Evolutionary conservation across 2,113 vertebrate species (phyloP).

Genomic region (Zosterops japonicus): DNA sequence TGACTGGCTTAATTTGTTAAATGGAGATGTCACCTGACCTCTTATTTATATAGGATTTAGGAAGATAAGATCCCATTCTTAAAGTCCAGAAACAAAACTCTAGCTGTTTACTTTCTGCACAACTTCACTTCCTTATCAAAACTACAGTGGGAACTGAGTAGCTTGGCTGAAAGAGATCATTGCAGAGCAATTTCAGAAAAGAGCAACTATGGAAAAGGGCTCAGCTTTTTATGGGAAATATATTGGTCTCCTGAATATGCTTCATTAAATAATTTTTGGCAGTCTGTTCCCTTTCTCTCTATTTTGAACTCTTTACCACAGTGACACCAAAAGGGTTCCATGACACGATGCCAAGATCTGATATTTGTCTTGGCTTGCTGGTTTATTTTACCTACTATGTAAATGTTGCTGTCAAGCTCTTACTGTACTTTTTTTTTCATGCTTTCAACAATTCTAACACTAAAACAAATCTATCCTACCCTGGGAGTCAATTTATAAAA

Average conservation of each 20-base stretch:
- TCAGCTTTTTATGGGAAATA: neutral
- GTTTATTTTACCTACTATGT: neutral
- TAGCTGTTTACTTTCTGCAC: neutral
- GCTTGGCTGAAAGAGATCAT: neutral
- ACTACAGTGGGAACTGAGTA: neutral
- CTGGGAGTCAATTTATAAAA: neutral
- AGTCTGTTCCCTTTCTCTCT: neutral
- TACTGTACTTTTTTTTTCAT: neutral
- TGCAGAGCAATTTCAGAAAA: neutral
- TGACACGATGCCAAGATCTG: neutral
- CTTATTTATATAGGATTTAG: neutral
- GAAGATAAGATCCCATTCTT: neutral
- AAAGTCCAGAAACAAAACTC: neutral
- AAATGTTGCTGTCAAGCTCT: neutral
- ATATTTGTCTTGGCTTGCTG: neutral
- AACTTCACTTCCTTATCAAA: neutral
- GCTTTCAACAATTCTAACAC: neutral
- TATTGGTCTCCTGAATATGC: neutral
- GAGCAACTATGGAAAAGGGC: neutral
- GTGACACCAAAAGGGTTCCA: neutral
- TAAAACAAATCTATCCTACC: neutral
- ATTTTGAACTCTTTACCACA: neutral
- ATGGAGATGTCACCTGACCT: neutral
- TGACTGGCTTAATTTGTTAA: neutral
- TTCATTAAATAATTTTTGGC: constrained; percentile 13